Conservation (phyloP, 2,797 vertebrate species). For the Danio albolineatus region DNA sequence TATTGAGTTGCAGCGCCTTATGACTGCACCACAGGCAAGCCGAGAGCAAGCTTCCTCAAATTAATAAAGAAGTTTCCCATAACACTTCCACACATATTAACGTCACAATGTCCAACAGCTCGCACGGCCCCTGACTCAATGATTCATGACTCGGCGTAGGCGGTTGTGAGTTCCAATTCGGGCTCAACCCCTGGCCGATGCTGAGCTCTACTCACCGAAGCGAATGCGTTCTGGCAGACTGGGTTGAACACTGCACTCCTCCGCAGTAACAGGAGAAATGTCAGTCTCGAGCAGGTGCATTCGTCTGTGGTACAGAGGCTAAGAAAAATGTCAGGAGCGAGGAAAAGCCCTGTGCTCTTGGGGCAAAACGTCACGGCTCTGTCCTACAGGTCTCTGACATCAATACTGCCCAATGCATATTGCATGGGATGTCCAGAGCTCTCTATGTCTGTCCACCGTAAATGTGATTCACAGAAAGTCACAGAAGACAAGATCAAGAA, state of each 20-base stretch:
- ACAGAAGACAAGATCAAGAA: not conserved
- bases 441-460: not conserved
- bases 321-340: conserved; percentile 51
- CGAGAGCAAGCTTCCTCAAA: conserved; percentile 10
- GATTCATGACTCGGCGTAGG: conserved; percentile 18
- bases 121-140: conserved; percentile 4
- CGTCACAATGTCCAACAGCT: conserved; percentile 10
- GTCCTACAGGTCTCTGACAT: conserved; percentile 35
- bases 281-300: conserved; percentile 45
- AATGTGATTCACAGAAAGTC: too few relatives aligned
- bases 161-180: conserved; percentile 1
- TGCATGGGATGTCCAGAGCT: conserved; percentile 15
- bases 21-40: conserved; percentile 17
- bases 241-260: conserved; percentile 42
- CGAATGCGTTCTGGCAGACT: conserved; percentile 46
- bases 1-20: conserved; percentile 67
- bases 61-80: conserved; percentile 25
- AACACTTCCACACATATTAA: conserved; percentile 35
- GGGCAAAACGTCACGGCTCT: conserved; percentile 23
- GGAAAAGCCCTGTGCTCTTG: conserved; percentile 34
- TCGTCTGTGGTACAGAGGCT: conserved; percentile 33
- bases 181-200: conserved; percentile 20
- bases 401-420: conserved; percentile 35
- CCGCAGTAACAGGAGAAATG: conserved; percentile 54
- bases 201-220: conserved; percentile 11